Percentiles rank a stretch among this genome's conserved stretches.
phyloP scores from a whole-genome alignment of 2,113 vertebrate genomes.

The Cavia aperea region DNA sequence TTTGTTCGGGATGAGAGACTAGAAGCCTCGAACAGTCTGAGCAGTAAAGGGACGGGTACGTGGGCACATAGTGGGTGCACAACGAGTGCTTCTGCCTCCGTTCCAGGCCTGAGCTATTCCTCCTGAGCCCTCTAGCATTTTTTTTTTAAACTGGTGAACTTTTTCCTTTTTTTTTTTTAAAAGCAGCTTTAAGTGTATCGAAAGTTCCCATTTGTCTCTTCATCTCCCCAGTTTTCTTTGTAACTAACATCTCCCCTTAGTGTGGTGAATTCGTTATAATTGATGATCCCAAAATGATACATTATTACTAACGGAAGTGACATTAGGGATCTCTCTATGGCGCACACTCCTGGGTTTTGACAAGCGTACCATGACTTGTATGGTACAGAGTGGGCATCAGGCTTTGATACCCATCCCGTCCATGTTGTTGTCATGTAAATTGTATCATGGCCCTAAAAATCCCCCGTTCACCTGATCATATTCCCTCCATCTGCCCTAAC shows the following conservation, averaged over 20 bases:
- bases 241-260: background rate
- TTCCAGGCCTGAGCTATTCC: background rate
- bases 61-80: accelerated
- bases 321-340: background rate
- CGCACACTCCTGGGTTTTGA: background rate
- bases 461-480: background rate
- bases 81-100: too few species aligned
- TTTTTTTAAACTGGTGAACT: background rate
- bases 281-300: too few species aligned
- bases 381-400: too few species aligned
- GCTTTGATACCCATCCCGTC: too few species aligned
- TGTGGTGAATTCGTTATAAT: background rate
- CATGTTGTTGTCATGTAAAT: background rate
- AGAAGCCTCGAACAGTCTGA: background rate
- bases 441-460: background rate
- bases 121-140: background rate
- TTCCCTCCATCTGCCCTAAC: background rate
- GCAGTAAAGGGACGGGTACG: accelerated
- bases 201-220: background rate
- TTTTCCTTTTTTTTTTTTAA: background rate
- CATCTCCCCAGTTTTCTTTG: accelerated
- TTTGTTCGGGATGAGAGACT: background rate
- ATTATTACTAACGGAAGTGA: background rate
- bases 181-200: background rate
- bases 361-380: background rate